phyloP scores from a whole-genome alignment of 2,888 invertebrate species.

The Altica lythri region DNA sequence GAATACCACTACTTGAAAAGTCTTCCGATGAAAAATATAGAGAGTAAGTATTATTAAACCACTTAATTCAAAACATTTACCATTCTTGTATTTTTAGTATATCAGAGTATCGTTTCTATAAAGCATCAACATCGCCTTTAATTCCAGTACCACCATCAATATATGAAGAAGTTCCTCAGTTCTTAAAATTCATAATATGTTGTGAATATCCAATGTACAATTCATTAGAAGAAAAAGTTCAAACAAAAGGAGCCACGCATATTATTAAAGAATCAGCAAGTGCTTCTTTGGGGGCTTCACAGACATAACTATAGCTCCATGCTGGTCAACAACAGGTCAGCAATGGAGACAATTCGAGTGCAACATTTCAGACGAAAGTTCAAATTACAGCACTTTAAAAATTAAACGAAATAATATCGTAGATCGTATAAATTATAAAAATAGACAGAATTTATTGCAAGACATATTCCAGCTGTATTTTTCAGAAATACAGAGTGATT shows the following conservation, averaged over 20 bases:
- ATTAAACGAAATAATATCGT: no score
- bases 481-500: no score
- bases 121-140: conserved; percentile 84
- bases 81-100: conserved; percentile 60
- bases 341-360: conserved; percentile 34
- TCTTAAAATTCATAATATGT: conserved; percentile 81
- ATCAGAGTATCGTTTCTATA: conserved; percentile 85
- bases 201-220: conserved; percentile 91
- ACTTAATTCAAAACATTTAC: not conserved
- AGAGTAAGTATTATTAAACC: conserved; percentile 64
- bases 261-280: conserved; percentile 73
- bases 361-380: conserved; percentile 36
- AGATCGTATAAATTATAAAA: no score
- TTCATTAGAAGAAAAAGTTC: conserved; percentile 67
- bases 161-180: conserved; percentile 84
- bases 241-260: conserved; percentile 53
- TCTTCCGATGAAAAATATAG: conserved; percentile 87
- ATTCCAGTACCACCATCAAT: conserved; percentile 87
- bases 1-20: conserved; percentile 86
- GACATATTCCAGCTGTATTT: no score
- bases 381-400: conserved; percentile 43
- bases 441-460: no score
- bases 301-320: conserved; percentile 71
- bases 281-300: conserved; percentile 70
- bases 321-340: conserved; percentile 48